Conservation (phyloP, 1,140 invertebrate genomes). For the Scaptomyza pallida region DNA sequence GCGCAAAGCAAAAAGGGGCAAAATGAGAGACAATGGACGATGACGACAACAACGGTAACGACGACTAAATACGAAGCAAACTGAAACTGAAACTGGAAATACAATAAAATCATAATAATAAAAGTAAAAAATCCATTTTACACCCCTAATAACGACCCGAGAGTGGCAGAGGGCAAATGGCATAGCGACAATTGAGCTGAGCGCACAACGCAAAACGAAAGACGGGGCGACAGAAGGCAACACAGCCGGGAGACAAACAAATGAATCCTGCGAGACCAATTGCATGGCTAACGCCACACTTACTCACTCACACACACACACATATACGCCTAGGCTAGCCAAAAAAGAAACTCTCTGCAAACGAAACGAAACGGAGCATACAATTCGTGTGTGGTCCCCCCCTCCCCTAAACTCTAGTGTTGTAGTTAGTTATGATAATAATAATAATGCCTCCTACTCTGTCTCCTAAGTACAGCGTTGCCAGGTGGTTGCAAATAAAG, state of each 20-base stretch:
- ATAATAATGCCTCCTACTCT: constrained; percentile 51
- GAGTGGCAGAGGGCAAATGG: constrained; percentile 51
- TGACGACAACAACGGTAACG: constrained; percentile 26
- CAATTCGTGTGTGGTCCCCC: constrained; percentile 12
- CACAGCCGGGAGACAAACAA: constrained; percentile 62
- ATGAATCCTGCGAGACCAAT: constrained; percentile 83
- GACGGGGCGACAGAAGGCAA: constrained; percentile 5
- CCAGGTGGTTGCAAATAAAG: constrained; percentile 43
- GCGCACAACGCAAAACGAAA: constrained; percentile 8
- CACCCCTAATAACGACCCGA: constrained; percentile 78
- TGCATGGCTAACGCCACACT: constrained; percentile 53
- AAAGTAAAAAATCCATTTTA: constrained; percentile 83
- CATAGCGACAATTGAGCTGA: constrained; percentile 45
- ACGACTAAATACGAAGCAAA: constrained; percentile 55
- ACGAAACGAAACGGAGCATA: too few relatives aligned
- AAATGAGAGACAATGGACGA: constrained; percentile 74
- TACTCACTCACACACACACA: constrained; percentile 18
- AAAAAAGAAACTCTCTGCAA: not conserved
- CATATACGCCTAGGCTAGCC: too few relatives aligned
- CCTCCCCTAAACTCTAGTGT: not conserved
- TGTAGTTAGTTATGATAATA: constrained; percentile 76
- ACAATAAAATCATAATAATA: constrained; percentile 83
- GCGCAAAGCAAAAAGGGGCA: constrained; percentile 58
- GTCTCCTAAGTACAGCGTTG: constrained; percentile 40
- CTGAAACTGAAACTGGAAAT: constrained; percentile 69